Percentiles rank a stretch among this genome's conserved stretches.
Evolutionary conservation across 2,888 invertebrate genomes (phyloP).

Genomic region (Lochmaea crataegi): DNA sequence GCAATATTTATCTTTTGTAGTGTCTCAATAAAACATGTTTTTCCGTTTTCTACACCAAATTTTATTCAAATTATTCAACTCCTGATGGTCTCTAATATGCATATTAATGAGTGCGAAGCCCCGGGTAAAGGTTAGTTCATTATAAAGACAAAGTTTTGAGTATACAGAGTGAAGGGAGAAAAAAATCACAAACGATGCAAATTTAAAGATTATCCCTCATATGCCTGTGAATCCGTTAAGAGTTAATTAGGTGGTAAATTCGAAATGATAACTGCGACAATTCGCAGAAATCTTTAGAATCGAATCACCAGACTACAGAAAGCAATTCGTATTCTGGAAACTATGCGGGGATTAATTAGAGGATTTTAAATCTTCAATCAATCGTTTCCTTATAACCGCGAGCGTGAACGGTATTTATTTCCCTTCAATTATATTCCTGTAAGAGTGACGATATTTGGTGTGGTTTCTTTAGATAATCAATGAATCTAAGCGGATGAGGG

Average conservation of each 20-base stretch:
- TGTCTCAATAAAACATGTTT: no score
- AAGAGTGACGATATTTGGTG: not conserved
- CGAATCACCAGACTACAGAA: slow-evolving; percentile 1
- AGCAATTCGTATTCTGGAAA: slow-evolving; percentile 14
- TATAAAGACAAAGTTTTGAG: no score
- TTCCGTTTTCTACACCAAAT: no score
- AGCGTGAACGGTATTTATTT: slow-evolving; percentile 19
- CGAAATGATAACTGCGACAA: not conserved
- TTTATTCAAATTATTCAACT: no score
- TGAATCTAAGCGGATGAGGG: not conserved
- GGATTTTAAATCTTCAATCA: slow-evolving; percentile 13
- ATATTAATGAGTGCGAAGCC: no score
- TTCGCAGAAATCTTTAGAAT: slow-evolving; percentile 10
- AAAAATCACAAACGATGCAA: no score
- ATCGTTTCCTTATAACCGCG: slow-evolving; percentile 14
- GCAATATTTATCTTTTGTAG: no score
- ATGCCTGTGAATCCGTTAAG: not conserved
- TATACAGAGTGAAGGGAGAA: no score
- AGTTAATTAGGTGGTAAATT: slow-evolving; percentile 20
- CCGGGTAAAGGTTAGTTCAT: no score
- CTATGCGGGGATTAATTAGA: slow-evolving; percentile 24
- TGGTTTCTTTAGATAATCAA: not conserved
- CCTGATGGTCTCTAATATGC: no score
- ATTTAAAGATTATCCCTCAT: no score
- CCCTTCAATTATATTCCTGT: slow-evolving; percentile 22